Evolutionary conservation across 1,140 invertebrate species (phyloP), one percentile per base, ranked within the genome.

Genomic region (Triops longicaudatus): DNA sequence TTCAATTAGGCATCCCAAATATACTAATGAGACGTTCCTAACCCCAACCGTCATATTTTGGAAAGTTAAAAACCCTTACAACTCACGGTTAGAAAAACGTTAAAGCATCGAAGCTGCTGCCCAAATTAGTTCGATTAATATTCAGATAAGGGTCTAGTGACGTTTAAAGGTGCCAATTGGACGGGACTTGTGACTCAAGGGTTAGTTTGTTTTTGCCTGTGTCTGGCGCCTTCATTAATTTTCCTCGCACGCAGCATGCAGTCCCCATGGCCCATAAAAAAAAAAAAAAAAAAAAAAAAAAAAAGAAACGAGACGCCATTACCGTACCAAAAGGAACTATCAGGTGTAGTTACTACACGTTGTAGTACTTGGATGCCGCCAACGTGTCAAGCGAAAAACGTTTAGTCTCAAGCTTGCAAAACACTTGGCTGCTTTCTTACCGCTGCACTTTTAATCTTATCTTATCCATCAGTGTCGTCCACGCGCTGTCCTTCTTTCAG

Each of bases 111-210:
- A n/a, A 63, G 22, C 50, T 0, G 50, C 17, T 63, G 11, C 31
- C 31, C 31, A 63, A 22, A 7, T 63, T 63, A 63, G 50, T 14
- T 63, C 50, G 22, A 63, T 63, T 63, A 63, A 63, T 63, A 63
- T 63, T 63, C 50, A 63, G 9, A 63, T 63, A 63, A 63, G 50
- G 50, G 10, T 14, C 22, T 17, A 6, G 50, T 63, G 50, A 63
- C 50, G n/a, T 63, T 63, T 22, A 63, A 63, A 63, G 50, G 50
- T 63, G 50, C 50, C 50, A 63, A 22, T 63, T 63, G 50, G 50
- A 63, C 50, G 3, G 50, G 50, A 63, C 50, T 17, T 63, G 50
- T 63, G 50, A 63, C 50, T 63, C 50, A 22, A 63, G n/a, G 50
- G 50, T 63, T 14, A 22, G 14, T 63, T 63, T 63, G 4, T n/a